Evolutionary conservation across 2,113 vertebrate genomes (phyloP).

Genomic region (Periophthalmodon schlosseri): DNA sequence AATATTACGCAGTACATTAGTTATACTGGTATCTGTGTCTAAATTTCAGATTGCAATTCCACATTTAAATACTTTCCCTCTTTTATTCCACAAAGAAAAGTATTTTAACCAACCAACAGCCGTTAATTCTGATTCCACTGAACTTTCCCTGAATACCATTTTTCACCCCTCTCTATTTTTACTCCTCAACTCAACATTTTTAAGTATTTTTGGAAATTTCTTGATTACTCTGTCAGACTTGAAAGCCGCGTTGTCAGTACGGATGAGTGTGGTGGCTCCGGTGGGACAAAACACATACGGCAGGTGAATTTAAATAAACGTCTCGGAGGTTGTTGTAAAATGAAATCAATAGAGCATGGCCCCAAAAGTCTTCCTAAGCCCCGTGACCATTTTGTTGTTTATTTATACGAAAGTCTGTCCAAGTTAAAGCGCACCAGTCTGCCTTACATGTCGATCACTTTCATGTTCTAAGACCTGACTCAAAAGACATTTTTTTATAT

Average conservation of each 20-base stretch:
- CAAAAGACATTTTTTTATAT: constrained; percentile 55
- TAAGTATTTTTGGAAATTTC: constrained; percentile 13
- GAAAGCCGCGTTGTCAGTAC: constrained; percentile 14
- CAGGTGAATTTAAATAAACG: constrained; percentile 55
- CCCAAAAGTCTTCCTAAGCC: constrained; percentile 54
- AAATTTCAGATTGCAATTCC: too few species aligned
- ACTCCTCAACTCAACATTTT: constrained; percentile 28
- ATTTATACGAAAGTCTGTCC: constrained; percentile 55
- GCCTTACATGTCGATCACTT: constrained; percentile 54
- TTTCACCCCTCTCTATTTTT: constrained; percentile 14
- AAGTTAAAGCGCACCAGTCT: constrained; percentile 60
- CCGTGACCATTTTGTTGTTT: constrained; percentile 60
- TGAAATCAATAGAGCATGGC: constrained; percentile 48
- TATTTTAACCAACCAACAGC: too few species aligned
- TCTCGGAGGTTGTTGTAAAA: constrained; percentile 31
- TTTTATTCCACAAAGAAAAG: too few species aligned
- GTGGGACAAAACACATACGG: constrained; percentile 14
- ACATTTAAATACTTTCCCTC: too few species aligned
- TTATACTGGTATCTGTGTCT: too few species aligned
- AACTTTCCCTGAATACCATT: neutral
- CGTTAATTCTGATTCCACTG: too few species aligned
- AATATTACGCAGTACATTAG: too few species aligned
- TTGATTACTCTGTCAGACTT: constrained; percentile 6
- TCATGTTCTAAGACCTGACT: constrained; percentile 58
- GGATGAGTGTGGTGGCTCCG: neutral